phyloP scores from a whole-genome alignment of 2,797 vertebrate species.

The Poliocrania exsul region DNA sequence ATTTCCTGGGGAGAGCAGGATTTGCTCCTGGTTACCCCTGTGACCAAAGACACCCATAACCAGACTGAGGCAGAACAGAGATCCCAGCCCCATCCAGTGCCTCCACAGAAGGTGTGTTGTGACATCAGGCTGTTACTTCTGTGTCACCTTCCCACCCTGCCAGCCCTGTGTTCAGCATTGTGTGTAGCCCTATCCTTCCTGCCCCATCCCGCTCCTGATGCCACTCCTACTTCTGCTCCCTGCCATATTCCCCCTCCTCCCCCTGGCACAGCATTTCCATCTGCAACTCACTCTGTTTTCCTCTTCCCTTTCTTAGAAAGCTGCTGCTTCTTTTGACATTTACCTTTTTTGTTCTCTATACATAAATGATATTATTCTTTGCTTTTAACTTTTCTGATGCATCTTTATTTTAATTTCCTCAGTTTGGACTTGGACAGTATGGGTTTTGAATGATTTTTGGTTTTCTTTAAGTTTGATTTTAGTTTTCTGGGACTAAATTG shows the following conservation, averaged over 20 bases:
- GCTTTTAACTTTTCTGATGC: background rate
- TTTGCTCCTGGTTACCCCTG: background rate
- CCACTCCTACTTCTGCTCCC: background rate
- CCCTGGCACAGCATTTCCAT: background rate
- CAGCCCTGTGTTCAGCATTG: background rate
- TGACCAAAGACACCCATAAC: background rate
- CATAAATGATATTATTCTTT: background rate
- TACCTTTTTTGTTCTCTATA: background rate
- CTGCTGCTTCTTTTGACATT: conserved; percentile 5
- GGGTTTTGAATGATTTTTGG: background rate
- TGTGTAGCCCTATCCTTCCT: background rate
- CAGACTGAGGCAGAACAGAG: background rate
- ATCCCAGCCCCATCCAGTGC: accelerated
- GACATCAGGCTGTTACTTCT: background rate
- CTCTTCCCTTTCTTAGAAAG: background rate
- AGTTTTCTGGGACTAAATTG: background rate
- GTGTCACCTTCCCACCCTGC: background rate
- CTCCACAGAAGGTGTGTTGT: accelerated
- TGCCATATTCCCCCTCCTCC: background rate
- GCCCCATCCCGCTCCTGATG: background rate
- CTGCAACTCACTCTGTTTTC: background rate
- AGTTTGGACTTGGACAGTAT: background rate
- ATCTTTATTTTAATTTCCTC: background rate
- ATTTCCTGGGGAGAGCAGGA: background rate
- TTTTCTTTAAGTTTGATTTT: background rate